A percentile compares a stretch with the other conserved stretches of the same genome.
phyloP scores from a whole-genome alignment of 2,113 vertebrate species.

The Campylorhamphus procurvoides region DNA sequence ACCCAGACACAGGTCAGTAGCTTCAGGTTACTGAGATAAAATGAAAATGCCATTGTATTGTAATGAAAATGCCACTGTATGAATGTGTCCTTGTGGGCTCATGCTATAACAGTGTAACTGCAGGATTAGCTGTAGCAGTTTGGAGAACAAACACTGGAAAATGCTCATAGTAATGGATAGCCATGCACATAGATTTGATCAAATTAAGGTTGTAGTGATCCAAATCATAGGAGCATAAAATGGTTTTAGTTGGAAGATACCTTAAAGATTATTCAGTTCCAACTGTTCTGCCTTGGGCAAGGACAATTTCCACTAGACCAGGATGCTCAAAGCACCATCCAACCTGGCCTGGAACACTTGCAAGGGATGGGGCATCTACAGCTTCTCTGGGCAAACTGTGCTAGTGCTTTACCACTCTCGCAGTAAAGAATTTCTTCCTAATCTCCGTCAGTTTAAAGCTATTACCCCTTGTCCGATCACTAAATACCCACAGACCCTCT shows the following conservation, averaged over 20 bases:
- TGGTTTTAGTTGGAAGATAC: not conserved
- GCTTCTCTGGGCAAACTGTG: not conserved
- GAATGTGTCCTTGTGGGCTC: not conserved
- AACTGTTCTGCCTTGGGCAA: not conserved
- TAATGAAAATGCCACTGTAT: not conserved
- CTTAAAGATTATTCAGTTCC: not conserved
- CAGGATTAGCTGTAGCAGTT: not conserved
- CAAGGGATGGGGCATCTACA: not conserved
- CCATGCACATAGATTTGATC: not conserved
- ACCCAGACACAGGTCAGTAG: conserved; percentile 81
- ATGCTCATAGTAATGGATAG: not conserved
- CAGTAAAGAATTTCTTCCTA: not conserved
- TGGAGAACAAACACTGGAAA: not conserved
- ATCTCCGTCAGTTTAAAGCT: not conserved
- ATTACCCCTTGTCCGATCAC: not conserved
- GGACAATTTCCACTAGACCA: not conserved
- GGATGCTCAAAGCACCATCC: not conserved
- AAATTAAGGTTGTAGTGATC: not conserved
- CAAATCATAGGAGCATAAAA: not conserved
- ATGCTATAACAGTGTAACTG: not conserved
- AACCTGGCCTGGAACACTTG: not conserved
- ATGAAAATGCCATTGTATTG: not conserved
- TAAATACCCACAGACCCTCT: not conserved
- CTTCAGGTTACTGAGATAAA: not conserved
- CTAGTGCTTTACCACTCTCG: not conserved